These are phyloP conservation scores for Eupithecia inturbata DNA, from an alignment of 2,888 invertebrate genomes.

Conservation along the genomic window DNA sequence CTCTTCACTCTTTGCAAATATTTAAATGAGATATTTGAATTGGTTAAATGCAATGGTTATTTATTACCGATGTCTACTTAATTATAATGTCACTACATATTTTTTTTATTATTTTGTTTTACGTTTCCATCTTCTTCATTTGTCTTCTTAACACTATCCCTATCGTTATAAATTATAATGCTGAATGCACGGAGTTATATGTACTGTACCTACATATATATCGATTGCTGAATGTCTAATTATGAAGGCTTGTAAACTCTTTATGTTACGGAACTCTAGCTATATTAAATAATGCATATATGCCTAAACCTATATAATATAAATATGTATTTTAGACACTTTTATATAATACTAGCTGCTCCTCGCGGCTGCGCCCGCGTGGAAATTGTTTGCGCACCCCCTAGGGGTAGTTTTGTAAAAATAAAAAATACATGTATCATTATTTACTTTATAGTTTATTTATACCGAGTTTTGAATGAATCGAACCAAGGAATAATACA, in stretches of 20 bases:
- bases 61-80: neutral
- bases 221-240: neutral
- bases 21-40: neutral
- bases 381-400: too few relatives aligned
- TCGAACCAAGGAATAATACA: too few relatives aligned
- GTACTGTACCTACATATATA: too few relatives aligned
- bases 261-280: neutral
- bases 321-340: neutral
- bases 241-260: neutral
- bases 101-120: too few relatives aligned
- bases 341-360: too few relatives aligned
- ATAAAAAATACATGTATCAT: too few relatives aligned
- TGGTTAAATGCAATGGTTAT: neutral
- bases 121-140: neutral
- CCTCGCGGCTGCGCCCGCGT: too few relatives aligned
- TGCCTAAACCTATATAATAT: neutral
- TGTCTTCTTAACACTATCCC: neutral
- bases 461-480: too few relatives aligned
- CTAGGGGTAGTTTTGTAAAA: too few relatives aligned
- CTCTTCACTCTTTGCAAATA: conserved; percentile 3
- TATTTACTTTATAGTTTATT: too few relatives aligned
- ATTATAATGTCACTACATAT: neutral
- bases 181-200: too few relatives aligned
- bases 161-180: too few relatives aligned
- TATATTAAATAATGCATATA: neutral